Evolutionary conservation across 2,113 vertebrate genomes (phyloP).

Genomic region (Lutjanus erythropterus): DNA sequence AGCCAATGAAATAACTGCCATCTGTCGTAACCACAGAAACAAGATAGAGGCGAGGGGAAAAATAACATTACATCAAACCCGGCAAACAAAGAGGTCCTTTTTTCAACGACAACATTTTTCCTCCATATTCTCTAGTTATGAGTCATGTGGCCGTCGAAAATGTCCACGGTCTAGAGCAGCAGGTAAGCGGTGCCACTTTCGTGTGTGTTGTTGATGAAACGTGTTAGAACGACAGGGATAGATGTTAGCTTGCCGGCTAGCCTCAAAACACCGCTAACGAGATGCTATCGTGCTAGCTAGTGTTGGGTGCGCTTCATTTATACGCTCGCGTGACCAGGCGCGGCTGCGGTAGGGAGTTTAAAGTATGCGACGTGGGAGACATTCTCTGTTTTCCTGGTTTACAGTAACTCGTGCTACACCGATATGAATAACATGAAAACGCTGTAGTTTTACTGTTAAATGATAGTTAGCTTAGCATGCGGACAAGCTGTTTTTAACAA

Average conservation of each 20-base stretch:
- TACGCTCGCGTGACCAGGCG: fast-evolving
- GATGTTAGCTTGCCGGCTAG: slow-evolving; percentile 68
- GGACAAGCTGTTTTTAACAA: fast-evolving
- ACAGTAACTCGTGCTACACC: fast-evolving
- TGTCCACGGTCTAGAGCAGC: slow-evolving; percentile 97
- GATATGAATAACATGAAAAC: too few species aligned
- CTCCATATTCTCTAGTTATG: slow-evolving; percentile 95
- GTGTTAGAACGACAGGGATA: slow-evolving; percentile 25
- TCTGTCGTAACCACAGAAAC: slow-evolving; percentile 37
- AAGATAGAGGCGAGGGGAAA: slow-evolving; percentile 31
- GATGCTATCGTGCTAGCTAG: slow-evolving; percentile 69
- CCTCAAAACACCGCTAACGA: slow-evolving; percentile 50
- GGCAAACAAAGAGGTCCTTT: slow-evolving; percentile 85
- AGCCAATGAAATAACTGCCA: slow-evolving; percentile 40
- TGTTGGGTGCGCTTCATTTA: slow-evolving; percentile 61
- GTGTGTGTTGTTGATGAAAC: slow-evolving; percentile 5
- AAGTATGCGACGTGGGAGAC: background rate
- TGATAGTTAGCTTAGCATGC: fast-evolving
- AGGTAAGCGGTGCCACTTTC: slow-evolving; percentile 85
- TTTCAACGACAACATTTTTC: slow-evolving; percentile 84
- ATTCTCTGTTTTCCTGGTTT: background rate
- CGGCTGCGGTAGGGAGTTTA: background rate
- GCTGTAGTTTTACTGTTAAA: fast-evolving
- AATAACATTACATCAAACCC: slow-evolving; percentile 72
- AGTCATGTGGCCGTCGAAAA: slow-evolving; percentile 99